Conservation (phyloP, 2,797 vertebrate species). For the Pempheris klunzingeri region DNA sequence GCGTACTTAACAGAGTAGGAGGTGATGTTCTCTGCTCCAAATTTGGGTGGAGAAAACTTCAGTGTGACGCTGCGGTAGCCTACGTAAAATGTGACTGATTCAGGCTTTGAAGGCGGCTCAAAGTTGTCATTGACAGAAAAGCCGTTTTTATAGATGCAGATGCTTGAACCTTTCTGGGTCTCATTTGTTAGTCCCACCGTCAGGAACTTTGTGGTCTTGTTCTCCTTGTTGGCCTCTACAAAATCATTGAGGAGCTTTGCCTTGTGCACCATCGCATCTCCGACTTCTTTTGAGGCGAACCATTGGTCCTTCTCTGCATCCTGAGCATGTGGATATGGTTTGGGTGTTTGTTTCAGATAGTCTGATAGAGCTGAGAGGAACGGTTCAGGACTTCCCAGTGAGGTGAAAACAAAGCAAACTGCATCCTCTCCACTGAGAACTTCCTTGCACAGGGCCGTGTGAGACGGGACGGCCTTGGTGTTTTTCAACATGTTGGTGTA, state of each 20-base stretch:
- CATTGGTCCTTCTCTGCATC: constrained; percentile 47
- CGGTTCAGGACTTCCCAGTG: constrained; percentile 26
- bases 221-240: constrained; percentile 51
- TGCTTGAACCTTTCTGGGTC: constrained; percentile 53
- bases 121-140: constrained; percentile 28
- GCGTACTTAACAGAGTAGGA: constrained; percentile 66
- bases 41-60: constrained; percentile 40
- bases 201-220: constrained; percentile 44
- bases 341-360: constrained; percentile 46
- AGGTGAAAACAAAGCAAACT: constrained; percentile 52
- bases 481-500: constrained; percentile 58
- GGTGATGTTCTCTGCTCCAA: constrained; percentile 51
- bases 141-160: constrained; percentile 56
- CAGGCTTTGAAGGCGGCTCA: constrained; percentile 66
- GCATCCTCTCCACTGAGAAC: constrained; percentile 16
- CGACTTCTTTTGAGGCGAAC: background rate
- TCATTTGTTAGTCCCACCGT: constrained; percentile 36
- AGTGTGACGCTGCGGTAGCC: constrained; percentile 61
- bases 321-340: background rate
- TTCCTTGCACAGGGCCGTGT: background rate
- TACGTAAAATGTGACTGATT: constrained; percentile 21
- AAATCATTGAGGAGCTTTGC: constrained; percentile 56
- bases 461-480: constrained; percentile 33
- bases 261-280: constrained; percentile 12
- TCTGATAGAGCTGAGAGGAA: constrained; percentile 34